Base-by-base conservation (phyloP, 92 coral and sea anemone species). In the Epizoanthus stellaris region DNA sequence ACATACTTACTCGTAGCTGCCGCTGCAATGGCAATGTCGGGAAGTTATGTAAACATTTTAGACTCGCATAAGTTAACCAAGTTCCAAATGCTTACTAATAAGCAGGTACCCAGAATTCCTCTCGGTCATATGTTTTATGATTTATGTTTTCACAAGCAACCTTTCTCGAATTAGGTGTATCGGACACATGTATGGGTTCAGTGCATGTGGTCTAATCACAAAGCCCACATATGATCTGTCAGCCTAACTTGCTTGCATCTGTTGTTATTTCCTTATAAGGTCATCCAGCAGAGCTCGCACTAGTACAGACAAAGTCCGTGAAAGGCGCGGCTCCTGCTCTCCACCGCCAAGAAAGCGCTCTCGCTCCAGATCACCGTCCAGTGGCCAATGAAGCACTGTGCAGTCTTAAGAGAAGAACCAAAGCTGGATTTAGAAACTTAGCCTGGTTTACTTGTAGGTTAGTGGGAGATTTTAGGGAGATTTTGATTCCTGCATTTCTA, bases 271-370 rank as follows among this genome's bases (percentile, higher is more conserved):
- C 9, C 19, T 58, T 59, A 58, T 53, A 58, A 77, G 82, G 82
- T 77, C 82, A 12, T 16, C 82, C 38, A 77, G 82, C 16, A 17
- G n/a, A 14, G 69, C 63, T 67, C 64, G 23, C 38, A 77, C 23
- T 40, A 77, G 70, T 36, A 70, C 69, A 43, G 82, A 77, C 15
- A 20, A 63, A 60, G 82, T 43, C 57, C 56, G 12, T 40, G 69
- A 63, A 23, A 58, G 11, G 62, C 43, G 70, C 9, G 45, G 82
- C 12, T 77, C 82, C 57, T 77, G 82, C 82, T 77, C 82, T 1
- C 82, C 82, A n/a, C 82, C 82, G 54, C 82, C 68, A 77, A 49
- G 56, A 38, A 77, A 77, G 82, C 82, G 82, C 63, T 60, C 82
- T n/a, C 82, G 82, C 12, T 77, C 82, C 82, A 77, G 70, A 8